Conservation (phyloP, 2,797 vertebrate species). For the Caiman crocodilus region DNA sequence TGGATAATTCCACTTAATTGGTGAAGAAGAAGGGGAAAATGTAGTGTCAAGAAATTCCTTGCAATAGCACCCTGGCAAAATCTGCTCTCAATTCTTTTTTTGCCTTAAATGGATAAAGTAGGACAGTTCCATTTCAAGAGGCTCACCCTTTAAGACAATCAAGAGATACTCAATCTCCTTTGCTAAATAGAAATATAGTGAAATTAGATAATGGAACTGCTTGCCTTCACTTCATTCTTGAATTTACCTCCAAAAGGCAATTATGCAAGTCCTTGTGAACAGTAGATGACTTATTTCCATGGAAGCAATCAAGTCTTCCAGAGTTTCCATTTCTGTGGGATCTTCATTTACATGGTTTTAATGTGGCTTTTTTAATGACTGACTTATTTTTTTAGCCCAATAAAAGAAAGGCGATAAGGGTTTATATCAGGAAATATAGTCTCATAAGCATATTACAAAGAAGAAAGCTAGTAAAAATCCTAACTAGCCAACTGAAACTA, state of each 20-base stretch:
- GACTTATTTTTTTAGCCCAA: background rate
- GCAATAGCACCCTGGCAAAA: background rate
- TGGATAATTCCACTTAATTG: background rate
- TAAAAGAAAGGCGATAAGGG: background rate
- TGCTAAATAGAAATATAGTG: background rate
- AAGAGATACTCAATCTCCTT: background rate
- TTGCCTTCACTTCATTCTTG: constrained; percentile 13
- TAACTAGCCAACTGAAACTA: background rate
- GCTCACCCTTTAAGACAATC: background rate
- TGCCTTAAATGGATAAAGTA: background rate
- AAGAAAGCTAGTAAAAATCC: background rate
- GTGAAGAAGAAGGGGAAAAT: background rate
- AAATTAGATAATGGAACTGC: constrained; percentile 5
- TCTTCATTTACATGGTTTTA: background rate
- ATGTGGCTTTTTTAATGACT: background rate
- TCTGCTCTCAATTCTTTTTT: background rate
- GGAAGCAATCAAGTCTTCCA: background rate
- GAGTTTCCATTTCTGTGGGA: background rate
- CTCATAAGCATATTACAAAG: background rate
- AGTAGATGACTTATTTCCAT: background rate
- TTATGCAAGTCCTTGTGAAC: background rate
- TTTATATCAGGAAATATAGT: constrained; percentile 6
- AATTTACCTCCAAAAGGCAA: background rate
- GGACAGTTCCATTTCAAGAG: background rate
- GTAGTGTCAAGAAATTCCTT: background rate